Evolutionary conservation across 2,113 vertebrate species (phyloP).

Genomic region (Otocyon megalotis): DNA sequence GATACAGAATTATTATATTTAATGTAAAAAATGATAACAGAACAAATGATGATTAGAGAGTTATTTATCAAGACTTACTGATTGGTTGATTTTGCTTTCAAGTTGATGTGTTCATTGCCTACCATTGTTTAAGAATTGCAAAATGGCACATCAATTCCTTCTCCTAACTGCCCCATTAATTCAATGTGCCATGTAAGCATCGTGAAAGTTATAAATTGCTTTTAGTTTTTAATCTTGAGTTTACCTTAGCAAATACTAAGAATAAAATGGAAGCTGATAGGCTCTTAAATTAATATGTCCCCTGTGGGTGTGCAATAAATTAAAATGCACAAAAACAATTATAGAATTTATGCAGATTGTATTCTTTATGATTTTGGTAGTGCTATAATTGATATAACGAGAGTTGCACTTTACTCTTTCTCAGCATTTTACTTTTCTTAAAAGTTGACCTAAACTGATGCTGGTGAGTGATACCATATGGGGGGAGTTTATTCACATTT

Average conservation of each 20-base stretch:
- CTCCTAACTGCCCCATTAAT: background rate
- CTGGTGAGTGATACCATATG: background rate
- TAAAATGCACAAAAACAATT: background rate
- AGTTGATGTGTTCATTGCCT: background rate
- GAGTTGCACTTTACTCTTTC: background rate
- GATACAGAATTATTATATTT: background rate
- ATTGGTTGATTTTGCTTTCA: slow-evolving; percentile 15
- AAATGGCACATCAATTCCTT: slow-evolving; percentile 1
- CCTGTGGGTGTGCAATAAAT: background rate
- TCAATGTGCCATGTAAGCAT: background rate
- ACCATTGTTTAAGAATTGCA: background rate
- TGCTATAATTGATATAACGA: background rate
- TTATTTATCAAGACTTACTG: background rate
- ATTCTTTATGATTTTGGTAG: slow-evolving; percentile 42
- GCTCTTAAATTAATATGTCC: background rate
- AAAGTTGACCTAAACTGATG: background rate
- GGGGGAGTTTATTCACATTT: slow-evolving; percentile 12
- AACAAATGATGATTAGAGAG: background rate
- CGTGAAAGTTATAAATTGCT: background rate
- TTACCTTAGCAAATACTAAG: slow-evolving; percentile 47
- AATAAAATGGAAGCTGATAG: background rate
- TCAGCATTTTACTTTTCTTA: slow-evolving; percentile 21
- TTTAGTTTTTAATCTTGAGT: slow-evolving; percentile 54
- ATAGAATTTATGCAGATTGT: background rate
- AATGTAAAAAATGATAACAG: background rate